Percentiles rank a stretch among this genome's conserved stretches.
These are phyloP conservation scores for Tillus elongatus DNA, from an alignment of 2,888 invertebrate species.

Conservation along the genomic window DNA sequence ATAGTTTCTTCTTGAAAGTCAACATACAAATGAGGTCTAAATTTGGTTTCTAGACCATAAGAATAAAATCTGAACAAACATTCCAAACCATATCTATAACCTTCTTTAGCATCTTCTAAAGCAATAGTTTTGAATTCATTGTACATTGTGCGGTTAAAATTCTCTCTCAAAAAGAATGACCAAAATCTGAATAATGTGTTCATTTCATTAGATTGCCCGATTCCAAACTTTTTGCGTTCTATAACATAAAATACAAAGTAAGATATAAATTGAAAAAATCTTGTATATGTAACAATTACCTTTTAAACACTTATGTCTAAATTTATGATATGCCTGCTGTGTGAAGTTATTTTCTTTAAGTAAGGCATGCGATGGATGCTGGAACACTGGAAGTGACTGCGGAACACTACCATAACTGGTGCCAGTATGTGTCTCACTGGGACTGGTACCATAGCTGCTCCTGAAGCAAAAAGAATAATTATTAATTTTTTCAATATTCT, in stretches of 20 bases:
- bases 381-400: constrained; percentile 79
- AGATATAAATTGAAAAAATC: background rate
- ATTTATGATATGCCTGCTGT: constrained; percentile 95
- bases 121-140: constrained; percentile 88
- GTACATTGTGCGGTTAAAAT: constrained; percentile 97
- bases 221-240: constrained; percentile 89
- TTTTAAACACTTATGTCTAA: constrained; percentile 87
- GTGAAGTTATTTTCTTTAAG: constrained; percentile 96
- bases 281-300: constrained; percentile 44
- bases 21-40: constrained; percentile 88
- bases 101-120: constrained; percentile 84
- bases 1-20: constrained; percentile 93
- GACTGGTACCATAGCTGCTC: constrained; percentile 71
- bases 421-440: constrained; percentile 54
- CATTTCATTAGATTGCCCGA: constrained; percentile 97
- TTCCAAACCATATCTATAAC: constrained; percentile 81
- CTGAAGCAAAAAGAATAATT: constrained; percentile 41
- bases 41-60: constrained; percentile 93
- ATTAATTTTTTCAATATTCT: too few relatives aligned
- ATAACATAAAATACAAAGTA: constrained; percentile 32
- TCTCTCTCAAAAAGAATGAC: constrained; percentile 98
- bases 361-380: constrained; percentile 92
- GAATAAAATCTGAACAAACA: constrained; percentile 94
- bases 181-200: constrained; percentile 98
- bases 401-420: constrained; percentile 71